A percentile compares a stretch with the other conserved stretches of the same genome.
Evolutionary conservation across 2,113 vertebrate species (phyloP).

Genomic region (Montifringilla adamsi): DNA sequence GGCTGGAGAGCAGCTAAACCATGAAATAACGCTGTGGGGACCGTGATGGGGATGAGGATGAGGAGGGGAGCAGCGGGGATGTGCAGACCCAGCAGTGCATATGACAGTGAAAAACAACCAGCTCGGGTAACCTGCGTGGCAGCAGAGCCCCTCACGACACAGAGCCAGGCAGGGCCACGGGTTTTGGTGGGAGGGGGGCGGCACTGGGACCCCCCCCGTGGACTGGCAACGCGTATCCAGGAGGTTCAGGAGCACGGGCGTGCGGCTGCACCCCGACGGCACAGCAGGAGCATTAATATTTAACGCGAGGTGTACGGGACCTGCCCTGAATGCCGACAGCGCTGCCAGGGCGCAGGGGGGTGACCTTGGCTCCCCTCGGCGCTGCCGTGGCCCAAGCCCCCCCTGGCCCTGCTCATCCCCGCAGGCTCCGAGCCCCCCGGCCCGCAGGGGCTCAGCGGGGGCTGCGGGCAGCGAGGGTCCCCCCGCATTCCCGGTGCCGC

Average conservation of each 20-base stretch:
- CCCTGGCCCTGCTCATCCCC: accelerated
- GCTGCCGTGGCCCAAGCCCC: not conserved
- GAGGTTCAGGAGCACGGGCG: not conserved
- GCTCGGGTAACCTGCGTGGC: accelerated
- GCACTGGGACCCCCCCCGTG: not conserved
- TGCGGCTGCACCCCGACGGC: not conserved
- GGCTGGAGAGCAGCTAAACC: not conserved
- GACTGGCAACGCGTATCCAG: accelerated
- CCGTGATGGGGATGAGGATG: not conserved
- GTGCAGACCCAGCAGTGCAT: accelerated
- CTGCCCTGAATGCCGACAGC: slow-evolving; percentile 26
- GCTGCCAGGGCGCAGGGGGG: not conserved
- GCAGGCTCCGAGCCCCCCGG: accelerated
- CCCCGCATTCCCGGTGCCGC: not conserved
- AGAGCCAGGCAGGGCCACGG: not conserved
- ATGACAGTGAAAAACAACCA: not conserved
- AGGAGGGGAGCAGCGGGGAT: not conserved
- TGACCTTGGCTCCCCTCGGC: slow-evolving; percentile 10
- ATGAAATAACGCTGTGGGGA: accelerated
- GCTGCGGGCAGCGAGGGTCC: not conserved
- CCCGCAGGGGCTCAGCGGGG: accelerated
- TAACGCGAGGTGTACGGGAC: not conserved
- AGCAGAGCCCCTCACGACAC: not conserved
- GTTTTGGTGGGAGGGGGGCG: not conserved
- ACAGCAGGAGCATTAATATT: slow-evolving; percentile 25